Evolutionary conservation across 2,888 invertebrate species (phyloP).

Genomic region (Cheiracanthium punctorium): DNA sequence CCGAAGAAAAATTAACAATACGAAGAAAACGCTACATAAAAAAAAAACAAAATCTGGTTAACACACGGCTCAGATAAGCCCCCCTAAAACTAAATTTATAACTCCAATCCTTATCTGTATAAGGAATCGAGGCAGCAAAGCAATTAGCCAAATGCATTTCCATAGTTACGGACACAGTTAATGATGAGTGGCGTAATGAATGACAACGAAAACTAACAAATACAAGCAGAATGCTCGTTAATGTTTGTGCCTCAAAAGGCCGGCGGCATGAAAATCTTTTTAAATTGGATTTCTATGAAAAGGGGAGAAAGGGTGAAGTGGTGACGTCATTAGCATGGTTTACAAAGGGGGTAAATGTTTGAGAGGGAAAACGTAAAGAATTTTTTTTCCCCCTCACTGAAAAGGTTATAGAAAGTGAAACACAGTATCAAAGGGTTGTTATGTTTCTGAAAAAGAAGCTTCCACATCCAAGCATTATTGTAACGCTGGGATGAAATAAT

Average conservation of each 20-base stretch:
- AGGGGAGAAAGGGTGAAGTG: constrained; percentile 4
- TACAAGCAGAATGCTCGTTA: constrained; percentile 18
- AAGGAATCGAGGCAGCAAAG: constrained; percentile 4
- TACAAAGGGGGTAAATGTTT: background rate
- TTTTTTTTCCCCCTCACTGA: background rate
- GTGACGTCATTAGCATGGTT: background rate
- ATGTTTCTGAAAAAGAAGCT: background rate
- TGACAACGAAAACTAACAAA: constrained; percentile 11
- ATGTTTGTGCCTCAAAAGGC: constrained; percentile 1
- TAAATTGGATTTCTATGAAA: constrained; percentile 19
- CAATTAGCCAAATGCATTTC: constrained; percentile 51
- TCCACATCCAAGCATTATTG: background rate
- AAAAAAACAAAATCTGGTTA: background rate
- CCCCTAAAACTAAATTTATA: constrained; percentile 16
- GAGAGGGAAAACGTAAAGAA: background rate
- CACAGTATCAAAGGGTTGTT: background rate
- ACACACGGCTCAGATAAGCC: background rate
- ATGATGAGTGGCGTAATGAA: constrained; percentile 36
- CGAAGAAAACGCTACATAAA: background rate
- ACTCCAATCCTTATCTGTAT: constrained; percentile 20
- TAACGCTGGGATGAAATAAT: background rate
- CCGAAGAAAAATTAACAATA: constrained; percentile 25
- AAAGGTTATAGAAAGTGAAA: background rate
- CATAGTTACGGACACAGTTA: constrained; percentile 45
- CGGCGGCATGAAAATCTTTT: constrained; percentile 8